Evolutionary conservation across 2,888 invertebrate genomes (phyloP).

Genomic region (Itoplectis maculator): DNA sequence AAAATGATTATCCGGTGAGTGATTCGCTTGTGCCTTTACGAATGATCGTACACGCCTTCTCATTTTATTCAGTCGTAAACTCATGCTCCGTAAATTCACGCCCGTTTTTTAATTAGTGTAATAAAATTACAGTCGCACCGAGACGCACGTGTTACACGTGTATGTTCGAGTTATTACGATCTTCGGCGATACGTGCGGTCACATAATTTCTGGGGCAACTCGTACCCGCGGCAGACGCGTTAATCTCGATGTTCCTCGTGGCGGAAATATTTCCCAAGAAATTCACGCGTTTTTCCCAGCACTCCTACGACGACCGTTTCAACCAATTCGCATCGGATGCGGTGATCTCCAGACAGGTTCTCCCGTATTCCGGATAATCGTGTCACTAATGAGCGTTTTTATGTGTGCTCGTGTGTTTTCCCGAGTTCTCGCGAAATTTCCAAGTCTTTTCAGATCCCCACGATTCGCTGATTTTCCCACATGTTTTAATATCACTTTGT

Average conservation of each 20-base stretch:
- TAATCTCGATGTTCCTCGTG: slow-evolving; percentile 14
- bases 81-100: slow-evolving; percentile 49
- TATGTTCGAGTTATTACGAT: slow-evolving; percentile 34
- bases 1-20: neutral
- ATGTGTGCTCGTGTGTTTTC: slow-evolving; percentile 13
- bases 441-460: slow-evolving; percentile 33
- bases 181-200: slow-evolving; percentile 12
- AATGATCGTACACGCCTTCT: neutral
- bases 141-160: slow-evolving; percentile 1
- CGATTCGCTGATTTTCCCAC: neutral
- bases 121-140: slow-evolving; percentile 46
- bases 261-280: slow-evolving; percentile 29
- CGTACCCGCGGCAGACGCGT: neutral
- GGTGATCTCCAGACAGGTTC: slow-evolving; percentile 14
- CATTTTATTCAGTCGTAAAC: neutral
- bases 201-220: slow-evolving; percentile 21
- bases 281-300: slow-evolving; percentile 7
- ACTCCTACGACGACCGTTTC: slow-evolving; percentile 51
- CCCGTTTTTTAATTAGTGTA: slow-evolving; percentile 51
- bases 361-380: slow-evolving; percentile 52
- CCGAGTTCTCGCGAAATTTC: slow-evolving; percentile 32
- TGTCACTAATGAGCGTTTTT: slow-evolving; percentile 40
- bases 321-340: slow-evolving; percentile 63
- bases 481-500: neutral
- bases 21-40: neutral